Conservation (phyloP, 53 echinoderm and acorn worm species). For the Patiria pectinifera region DNA sequence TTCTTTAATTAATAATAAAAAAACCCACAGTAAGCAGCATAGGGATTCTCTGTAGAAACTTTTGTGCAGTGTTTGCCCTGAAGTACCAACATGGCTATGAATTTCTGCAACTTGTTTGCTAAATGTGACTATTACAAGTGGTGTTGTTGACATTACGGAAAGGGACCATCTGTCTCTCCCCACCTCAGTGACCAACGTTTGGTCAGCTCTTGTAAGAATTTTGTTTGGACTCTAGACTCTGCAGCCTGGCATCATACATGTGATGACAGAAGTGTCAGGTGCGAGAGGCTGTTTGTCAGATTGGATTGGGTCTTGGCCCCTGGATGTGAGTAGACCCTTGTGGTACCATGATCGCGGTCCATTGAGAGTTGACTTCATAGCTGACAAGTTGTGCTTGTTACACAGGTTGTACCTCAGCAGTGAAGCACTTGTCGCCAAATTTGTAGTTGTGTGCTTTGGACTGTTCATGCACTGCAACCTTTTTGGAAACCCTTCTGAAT, state of each 20-base stretch:
- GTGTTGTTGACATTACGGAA: background rate
- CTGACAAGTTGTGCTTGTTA: background rate
- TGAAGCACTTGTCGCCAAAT: no score
- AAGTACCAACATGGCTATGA: background rate
- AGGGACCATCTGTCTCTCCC: background rate
- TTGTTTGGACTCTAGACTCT: background rate
- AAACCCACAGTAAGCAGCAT: background rate
- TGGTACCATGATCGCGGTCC: background rate
- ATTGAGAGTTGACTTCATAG: background rate
- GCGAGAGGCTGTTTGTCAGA: background rate
- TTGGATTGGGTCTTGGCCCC: background rate
- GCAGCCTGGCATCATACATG: background rate
- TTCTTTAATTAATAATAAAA: no score
- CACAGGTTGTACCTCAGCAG: background rate
- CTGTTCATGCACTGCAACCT: no score
- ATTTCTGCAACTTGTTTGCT: background rate
- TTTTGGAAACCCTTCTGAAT: no score
- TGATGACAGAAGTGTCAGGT: background rate
- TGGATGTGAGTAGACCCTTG: background rate
- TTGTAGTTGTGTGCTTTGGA: no score
- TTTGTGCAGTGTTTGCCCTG: background rate
- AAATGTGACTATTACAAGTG: constrained; percentile 1
- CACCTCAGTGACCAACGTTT: background rate
- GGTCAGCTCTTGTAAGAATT: constrained; percentile 1
- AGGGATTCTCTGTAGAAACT: background rate